Evolutionary conservation across 2,888 invertebrate genomes (phyloP), one percentile per base, ranked within the genome.

Genomic region (Drosophila putrida): DNA sequence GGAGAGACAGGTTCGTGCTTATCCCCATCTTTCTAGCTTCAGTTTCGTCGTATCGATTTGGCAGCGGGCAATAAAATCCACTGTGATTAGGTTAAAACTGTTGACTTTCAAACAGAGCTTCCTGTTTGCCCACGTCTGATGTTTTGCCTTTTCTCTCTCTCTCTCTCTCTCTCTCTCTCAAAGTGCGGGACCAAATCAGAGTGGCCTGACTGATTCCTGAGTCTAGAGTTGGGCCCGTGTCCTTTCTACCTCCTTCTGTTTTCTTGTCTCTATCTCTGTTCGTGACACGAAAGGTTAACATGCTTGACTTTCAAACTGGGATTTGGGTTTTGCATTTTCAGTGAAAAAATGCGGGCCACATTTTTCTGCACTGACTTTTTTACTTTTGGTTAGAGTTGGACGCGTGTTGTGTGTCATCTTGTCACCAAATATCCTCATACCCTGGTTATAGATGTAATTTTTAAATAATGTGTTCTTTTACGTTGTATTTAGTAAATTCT

Each of bases 81-180:
- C 82, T 88, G 78, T 88, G 90, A 88, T 88, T 90, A 90, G 88
- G 83, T 88, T 85, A 85, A 89, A 88, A 89, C 90, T 89, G 90
- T 90, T 88, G 90, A 88, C 88, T 88, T 90, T 90, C 88, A 82
- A 88, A 75, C 78, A 75, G 71, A 65, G 78, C 71, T 71, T 72
- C 78, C 87, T 68, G 73, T 72, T 73, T 76, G 66, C 59, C 11
- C 60, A 20, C 39, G 36, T 11, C 59, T 51, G 67, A 70, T 75
- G 70, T 71, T 79, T 69, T 75, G 71, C 67, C 81, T 62, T 62
- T 73, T 78, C 63, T 41, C 20, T 36, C 54, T 41, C 51, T 36
- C 54, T 41, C 51, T 36, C 54, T 41, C 51, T 78, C 63, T 41
- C 20, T 78, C 63, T 41, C 20, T 36, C 54, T 41, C 51, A 54